Base-by-base conservation (phyloP, 2,113 vertebrate species). In the Oreochromis spilurus region DNA sequence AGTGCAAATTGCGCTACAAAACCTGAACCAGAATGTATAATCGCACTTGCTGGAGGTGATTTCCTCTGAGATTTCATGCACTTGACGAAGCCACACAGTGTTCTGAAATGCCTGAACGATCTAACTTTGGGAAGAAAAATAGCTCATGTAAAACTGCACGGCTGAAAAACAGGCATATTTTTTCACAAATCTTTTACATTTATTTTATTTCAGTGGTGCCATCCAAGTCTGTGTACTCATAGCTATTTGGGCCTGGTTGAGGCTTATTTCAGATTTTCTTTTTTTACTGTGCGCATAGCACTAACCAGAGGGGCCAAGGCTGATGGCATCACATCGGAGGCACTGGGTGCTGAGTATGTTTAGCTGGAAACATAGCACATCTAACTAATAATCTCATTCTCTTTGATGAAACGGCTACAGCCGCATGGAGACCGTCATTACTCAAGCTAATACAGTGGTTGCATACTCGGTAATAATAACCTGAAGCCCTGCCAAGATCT, bases 331-430 rank as follows among this genome's bases (percentile, higher is more conserved):
- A 85, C 24, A 31, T 77, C 1, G 26, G 26, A 50, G 26, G 26
- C 26, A 31, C 16, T 77, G 45, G 70, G 70, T 81, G 72, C 72
- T 48, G 81, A 75, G 75, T 84, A 79, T 87, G 52, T 91, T 92
- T 87, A 72, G 79, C 83, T 87, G 58, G 21, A 83, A 91, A 91
- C 87, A 87, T 54, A 72, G 77, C 82, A 82, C 58, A 86, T 83
- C 79, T 82, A 83, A 89, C 87, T 91, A 83, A 91, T 92, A 93
- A 94, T 91, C 83, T 31, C 80, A 87, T 88, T 79, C 48, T 89
- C 60, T 81, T 79, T 90, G 91, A 94, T 92, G 79, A 92, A 92
- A 87, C 9, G 57, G 79, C 45, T 82, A 83, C 83, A 84, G 86
- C 31, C 31, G 3, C 62, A 57, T 80, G 8, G 72, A 86, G 81